Evolutionary conservation across 1,140 invertebrate species (phyloP).

Genomic region (Drosophila aff.): DNA sequence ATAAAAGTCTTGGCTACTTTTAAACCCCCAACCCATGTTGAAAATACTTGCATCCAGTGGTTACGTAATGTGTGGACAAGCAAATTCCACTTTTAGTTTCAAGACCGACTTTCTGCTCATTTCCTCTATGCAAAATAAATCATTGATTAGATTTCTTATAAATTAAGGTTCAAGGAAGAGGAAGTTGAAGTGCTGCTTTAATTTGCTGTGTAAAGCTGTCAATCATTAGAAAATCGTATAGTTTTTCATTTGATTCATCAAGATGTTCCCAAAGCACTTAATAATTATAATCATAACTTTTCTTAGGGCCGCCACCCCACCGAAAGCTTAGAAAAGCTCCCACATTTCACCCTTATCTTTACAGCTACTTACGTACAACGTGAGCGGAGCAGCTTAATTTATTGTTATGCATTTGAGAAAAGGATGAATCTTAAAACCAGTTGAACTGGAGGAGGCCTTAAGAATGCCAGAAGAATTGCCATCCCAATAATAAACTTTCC

Average conservation of each 20-base stretch:
- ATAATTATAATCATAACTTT: conserved; percentile 19
- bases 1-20: background rate
- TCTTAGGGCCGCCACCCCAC: conserved; percentile 1
- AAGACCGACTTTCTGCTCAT: background rate
- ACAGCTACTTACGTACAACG: background rate
- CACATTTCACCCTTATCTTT: conserved; percentile 11
- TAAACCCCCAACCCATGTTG: background rate
- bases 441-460: background rate
- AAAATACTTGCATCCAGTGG: background rate
- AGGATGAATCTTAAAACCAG: conserved; percentile 4
- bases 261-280: background rate
- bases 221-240: background rate
- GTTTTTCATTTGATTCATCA: background rate
- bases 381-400: conserved; percentile 5
- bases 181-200: background rate
- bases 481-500: background rate
- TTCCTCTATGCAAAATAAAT: background rate
- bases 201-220: background rate
- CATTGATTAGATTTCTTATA: background rate
- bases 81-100: no score
- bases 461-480: conserved; percentile 1
- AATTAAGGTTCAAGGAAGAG: background rate
- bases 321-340: conserved; percentile 36
- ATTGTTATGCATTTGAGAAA: background rate
- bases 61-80: background rate